Percentiles rank a stretch among this genome's conserved stretches.
phyloP scores from a whole-genome alignment of 1,140 invertebrate genomes.

The Myzus persicae region DNA sequence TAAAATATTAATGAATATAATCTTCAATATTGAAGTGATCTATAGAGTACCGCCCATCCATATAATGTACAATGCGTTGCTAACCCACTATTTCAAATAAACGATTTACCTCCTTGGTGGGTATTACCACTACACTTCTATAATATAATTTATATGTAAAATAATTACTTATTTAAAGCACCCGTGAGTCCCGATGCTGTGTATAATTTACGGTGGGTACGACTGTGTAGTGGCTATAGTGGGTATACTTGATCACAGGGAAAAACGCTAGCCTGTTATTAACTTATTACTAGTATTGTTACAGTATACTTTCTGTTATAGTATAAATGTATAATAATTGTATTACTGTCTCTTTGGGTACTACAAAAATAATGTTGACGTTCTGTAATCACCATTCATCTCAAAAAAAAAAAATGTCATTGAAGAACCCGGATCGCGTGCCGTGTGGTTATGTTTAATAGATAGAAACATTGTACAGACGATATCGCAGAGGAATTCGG shows the following conservation, averaged over 20 bases:
- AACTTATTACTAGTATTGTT: too few relatives aligned
- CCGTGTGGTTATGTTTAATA: background rate
- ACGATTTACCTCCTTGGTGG: background rate
- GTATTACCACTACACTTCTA: background rate
- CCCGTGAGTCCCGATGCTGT: background rate
- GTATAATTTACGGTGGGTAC: background rate
- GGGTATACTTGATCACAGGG: background rate
- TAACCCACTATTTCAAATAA: background rate
- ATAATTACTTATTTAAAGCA: conserved; percentile 12
- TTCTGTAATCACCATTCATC: background rate
- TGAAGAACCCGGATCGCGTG: background rate
- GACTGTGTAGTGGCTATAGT: background rate
- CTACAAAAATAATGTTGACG: background rate
- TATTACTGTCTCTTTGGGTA: background rate
- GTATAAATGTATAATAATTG: background rate
- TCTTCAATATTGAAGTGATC: background rate
- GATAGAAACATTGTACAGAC: background rate
- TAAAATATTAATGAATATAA: background rate
- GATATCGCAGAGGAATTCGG: background rate
- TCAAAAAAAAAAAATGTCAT: background rate
- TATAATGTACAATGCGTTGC: background rate
- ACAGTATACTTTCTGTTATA: too few relatives aligned
- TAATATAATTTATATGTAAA: background rate
- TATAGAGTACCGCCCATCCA: background rate
- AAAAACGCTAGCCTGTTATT: background rate